These are phyloP conservation scores for Anarsia innoxiella DNA, from an alignment of 2,888 invertebrate species.

Conservation along the genomic window DNA sequence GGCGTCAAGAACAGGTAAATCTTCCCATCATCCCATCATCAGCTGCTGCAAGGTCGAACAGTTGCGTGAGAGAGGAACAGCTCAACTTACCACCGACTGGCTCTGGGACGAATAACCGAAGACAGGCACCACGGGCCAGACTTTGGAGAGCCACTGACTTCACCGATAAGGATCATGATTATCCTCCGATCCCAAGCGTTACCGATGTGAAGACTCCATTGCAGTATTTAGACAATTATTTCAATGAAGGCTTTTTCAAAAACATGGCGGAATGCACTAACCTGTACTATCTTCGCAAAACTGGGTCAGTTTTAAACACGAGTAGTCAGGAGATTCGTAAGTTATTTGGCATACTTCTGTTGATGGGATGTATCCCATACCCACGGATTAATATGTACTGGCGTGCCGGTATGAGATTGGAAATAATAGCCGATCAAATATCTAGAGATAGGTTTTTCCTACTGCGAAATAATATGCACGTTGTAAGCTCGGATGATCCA, in stretches of 20 bases:
- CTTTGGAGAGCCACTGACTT: not conserved
- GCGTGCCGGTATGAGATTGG: slow-evolving; percentile 10
- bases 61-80: too few species aligned
- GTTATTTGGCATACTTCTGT: slow-evolving; percentile 14
- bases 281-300: slow-evolving; percentile 1
- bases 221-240: not conserved
- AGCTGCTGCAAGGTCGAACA: not conserved
- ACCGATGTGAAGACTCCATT: not conserved
- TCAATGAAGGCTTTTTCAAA: not conserved
- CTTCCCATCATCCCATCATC: too few species aligned
- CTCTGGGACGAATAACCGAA: too few species aligned
- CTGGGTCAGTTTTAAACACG: not conserved
- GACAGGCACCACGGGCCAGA: not conserved
- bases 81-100: too few species aligned
- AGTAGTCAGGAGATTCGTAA: slow-evolving; percentile 13
- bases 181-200: not conserved
- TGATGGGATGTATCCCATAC: slow-evolving; percentile 20
- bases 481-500: slow-evolving; percentile 11
- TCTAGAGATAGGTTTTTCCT: slow-evolving; percentile 12
- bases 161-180: not conserved
- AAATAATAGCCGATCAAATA: slow-evolving; percentile 2
- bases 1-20: not conserved
- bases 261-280: not conserved
- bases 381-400: slow-evolving; percentile 18
- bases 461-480: slow-evolving; percentile 15